These are phyloP conservation scores for Drosophila yooni DNA, from an alignment of 2,888 invertebrate genomes.

Conservation along the genomic window DNA sequence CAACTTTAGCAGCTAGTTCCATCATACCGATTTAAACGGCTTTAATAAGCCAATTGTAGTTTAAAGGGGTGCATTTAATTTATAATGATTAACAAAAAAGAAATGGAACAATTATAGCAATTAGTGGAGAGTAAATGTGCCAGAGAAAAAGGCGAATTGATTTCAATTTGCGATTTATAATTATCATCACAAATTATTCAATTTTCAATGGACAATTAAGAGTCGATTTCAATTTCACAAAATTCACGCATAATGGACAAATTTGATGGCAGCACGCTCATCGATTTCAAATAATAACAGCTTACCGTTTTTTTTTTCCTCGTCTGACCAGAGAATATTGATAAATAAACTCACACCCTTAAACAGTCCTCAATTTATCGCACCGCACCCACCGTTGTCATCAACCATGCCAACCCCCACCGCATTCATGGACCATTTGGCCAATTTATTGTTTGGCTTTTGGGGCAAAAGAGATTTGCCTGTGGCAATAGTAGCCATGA, in stretches of 20 bases:
- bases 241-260: constrained; percentile 12
- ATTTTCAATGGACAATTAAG: constrained; percentile 53
- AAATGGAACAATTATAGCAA: constrained; percentile 27
- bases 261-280: constrained; percentile 18
- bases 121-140: constrained; percentile 17
- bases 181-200: constrained; percentile 40
- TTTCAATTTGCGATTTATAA: constrained; percentile 48
- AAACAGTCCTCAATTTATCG: neutral
- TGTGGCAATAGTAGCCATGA: constrained; percentile 49
- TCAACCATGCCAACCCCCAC: constrained; percentile 6
- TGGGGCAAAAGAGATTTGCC: constrained; percentile 35
- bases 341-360: constrained; percentile 70
- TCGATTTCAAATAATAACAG: constrained; percentile 68
- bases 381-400: neutral
- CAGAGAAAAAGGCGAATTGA: constrained; percentile 34
- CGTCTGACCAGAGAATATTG: constrained; percentile 75
- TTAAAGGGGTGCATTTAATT: constrained; percentile 12
- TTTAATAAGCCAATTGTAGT: constrained; percentile 15
- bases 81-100: constrained; percentile 13
- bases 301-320: constrained; percentile 45
- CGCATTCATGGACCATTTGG: constrained; percentile 67
- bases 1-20: neutral
- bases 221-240: constrained; percentile 39
- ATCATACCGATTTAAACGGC: neutral
- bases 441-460: constrained; percentile 73